A percentile compares a stretch with the other conserved stretches of the same genome.
phyloP scores from a whole-genome alignment of 1,140 invertebrate species.

The Papilio glaucus region DNA sequence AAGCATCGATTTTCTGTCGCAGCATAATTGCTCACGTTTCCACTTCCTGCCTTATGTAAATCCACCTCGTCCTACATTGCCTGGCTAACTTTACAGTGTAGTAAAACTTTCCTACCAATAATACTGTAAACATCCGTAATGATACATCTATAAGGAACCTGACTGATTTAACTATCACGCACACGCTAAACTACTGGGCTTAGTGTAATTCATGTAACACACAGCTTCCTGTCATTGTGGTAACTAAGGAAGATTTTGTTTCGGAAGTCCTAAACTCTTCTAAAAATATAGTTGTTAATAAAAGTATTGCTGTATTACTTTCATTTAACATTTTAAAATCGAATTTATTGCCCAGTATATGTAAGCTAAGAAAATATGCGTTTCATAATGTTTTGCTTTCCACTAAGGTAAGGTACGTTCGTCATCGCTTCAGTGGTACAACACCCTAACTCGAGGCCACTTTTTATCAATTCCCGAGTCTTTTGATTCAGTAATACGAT shows the following conservation, averaged over 20 bases:
- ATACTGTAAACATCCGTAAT: slow-evolving; percentile 7
- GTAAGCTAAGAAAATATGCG: not conserved
- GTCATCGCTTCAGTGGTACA: not conserved
- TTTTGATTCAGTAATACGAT: slow-evolving; percentile 22
- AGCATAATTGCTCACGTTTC: slow-evolving; percentile 30
- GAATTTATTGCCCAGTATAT: too few species aligned
- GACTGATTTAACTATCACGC: too few species aligned
- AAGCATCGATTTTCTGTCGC: slow-evolving; percentile 31
- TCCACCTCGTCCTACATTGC: not conserved
- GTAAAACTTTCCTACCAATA: not conserved
- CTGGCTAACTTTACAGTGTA: not conserved
- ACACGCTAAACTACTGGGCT: too few species aligned
- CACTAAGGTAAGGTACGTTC: too few species aligned
- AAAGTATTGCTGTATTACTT: too few species aligned
- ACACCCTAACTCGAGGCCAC: not conserved
- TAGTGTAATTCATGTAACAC: too few species aligned
- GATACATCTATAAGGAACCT: not conserved
- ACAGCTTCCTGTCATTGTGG: too few species aligned
- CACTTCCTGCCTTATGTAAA: slow-evolving; percentile 29
- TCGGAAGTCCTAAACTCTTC: too few species aligned
- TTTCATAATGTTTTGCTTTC: not conserved
- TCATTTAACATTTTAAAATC: too few species aligned
- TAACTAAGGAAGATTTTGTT: too few species aligned
- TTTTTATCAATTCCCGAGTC: slow-evolving; percentile 14
- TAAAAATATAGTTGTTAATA: too few species aligned